These are phyloP conservation scores for Archivesica marissinica DNA, from an alignment of 1,140 invertebrate species.

Conservation along the genomic window DNA sequence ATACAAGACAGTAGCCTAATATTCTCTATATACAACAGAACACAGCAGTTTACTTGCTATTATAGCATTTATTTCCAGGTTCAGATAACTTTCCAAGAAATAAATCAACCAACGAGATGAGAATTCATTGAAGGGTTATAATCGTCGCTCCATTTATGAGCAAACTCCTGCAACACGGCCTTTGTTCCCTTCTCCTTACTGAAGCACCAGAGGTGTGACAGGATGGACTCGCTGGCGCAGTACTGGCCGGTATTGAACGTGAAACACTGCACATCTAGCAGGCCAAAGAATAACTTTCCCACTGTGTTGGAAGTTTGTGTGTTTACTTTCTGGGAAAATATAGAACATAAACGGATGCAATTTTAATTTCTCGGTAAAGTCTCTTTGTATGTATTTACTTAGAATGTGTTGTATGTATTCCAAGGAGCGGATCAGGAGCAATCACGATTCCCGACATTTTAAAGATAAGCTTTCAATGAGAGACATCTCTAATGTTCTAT, in stretches of 20 bases:
- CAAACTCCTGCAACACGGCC: slow-evolving; percentile 64
- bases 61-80: too few relatives aligned
- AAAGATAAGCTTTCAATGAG: too few relatives aligned
- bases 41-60: too few relatives aligned
- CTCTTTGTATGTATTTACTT: too few relatives aligned
- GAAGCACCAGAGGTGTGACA: slow-evolving; percentile 68
- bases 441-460: too few relatives aligned
- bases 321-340: slow-evolving; percentile 68
- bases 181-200: slow-evolving; percentile 57
- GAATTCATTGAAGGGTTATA: background rate
- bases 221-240: slow-evolving; percentile 64
- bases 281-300: slow-evolving; percentile 70
- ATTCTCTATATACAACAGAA: too few relatives aligned
- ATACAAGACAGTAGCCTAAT: too few relatives aligned
- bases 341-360: too few relatives aligned
- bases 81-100: background rate
- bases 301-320: slow-evolving; percentile 66
- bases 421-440: too few relatives aligned
- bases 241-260: slow-evolving; percentile 65
- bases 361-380: too few relatives aligned
- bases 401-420: too few relatives aligned
- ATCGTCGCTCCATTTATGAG: slow-evolving; percentile 64
- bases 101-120: slow-evolving; percentile 26
- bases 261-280: slow-evolving; percentile 71
- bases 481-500: too few relatives aligned